Base-by-base conservation (phyloP, 1,140 invertebrate species). In the Anastrepha ludens region DNA sequence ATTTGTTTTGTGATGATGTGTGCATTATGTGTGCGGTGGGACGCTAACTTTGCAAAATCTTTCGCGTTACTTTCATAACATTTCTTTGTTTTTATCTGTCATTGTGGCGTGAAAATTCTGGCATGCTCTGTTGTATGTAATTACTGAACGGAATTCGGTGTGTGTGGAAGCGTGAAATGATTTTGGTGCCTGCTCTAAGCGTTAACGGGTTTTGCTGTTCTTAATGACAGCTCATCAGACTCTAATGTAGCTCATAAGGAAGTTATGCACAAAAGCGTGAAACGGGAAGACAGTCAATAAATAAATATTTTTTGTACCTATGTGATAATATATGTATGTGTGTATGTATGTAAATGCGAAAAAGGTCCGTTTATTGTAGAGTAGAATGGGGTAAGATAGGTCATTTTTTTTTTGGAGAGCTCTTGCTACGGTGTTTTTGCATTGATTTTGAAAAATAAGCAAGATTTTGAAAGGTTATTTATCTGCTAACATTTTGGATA, bases 101-200 rank as follows among this genome's bases (percentile, higher is more conserved):
- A 41, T 44, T 74, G 13, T 74, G 67, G 44, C 41, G 67, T 74
- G 67, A 74, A 74, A 74, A 17, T 74, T 74, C 67, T 5, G 50
- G 50, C 5, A 13, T 44, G 67, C 13, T 44, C 39, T 44, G 50
- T 17, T 39, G 8, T 11, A 11, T 41, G 15, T 74, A 47, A 74
- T 74, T 74, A 74, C 67, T 47, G 13, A 29, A 15, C 9, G 15
- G 41, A 15, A 74, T 41, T 47, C 39, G 13, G 15, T 74, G 67
- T 70, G 65, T 74, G 67, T 47, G 41, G 41, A 44, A n/a, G 67
- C 67, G 67, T 74, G 67, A 74, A 74, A 74, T 74, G 15, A 74
- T 74, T 47, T 74, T 44, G 67, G 4, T 74, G 67, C 13, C 15
- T 74, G 9, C 39, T 17, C 44, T 5, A 47, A 44, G 41, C 7